A percentile compares a stretch with the other conserved stretches of the same genome.
phyloP scores from a whole-genome alignment of 2,797 vertebrate species.

The Lophius americanus region DNA sequence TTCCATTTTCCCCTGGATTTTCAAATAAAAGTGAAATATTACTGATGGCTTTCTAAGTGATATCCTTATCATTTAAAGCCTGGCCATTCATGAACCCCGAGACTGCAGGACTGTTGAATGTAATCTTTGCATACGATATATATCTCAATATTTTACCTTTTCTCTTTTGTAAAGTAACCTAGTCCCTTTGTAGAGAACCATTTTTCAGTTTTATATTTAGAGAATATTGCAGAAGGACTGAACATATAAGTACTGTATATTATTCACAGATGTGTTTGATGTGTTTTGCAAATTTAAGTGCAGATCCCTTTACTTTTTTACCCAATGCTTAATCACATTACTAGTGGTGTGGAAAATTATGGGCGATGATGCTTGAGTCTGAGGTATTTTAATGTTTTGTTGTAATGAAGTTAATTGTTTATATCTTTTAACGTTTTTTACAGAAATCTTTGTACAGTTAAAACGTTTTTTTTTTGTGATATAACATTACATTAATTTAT shows the following conservation, averaged over 20 bases:
- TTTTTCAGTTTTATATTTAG: constrained; percentile 4
- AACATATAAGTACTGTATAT: too few relatives aligned
- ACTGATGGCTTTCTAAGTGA: constrained; percentile 79
- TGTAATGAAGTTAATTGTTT: too few relatives aligned
- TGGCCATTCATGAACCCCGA: constrained; percentile 48
- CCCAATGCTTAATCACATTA: constrained; percentile 27
- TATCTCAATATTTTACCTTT: constrained; percentile 19
- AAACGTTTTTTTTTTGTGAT: too few relatives aligned
- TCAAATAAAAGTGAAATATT: constrained; percentile 74
- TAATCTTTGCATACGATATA: constrained; percentile 16
- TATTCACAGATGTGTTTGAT: too few relatives aligned
- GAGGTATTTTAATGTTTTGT: neutral
- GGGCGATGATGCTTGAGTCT: neutral
- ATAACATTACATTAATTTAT: too few relatives aligned
- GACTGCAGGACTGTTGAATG: constrained; percentile 32
- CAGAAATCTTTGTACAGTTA: too few relatives aligned
- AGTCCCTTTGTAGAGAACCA: neutral
- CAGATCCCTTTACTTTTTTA: constrained; percentile 12
- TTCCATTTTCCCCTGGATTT: constrained; percentile 70
- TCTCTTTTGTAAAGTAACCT: constrained; percentile 25
- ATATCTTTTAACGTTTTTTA: too few relatives aligned
- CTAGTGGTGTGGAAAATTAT: constrained; percentile 16
- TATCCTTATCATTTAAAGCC: constrained; percentile 66
- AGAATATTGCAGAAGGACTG: neutral
- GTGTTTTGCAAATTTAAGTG: neutral